A percentile compares a stretch with the other conserved stretches of the same genome.
Evolutionary conservation across 2,113 vertebrate genomes (phyloP).

Genomic region (Hippolais icterina): DNA sequence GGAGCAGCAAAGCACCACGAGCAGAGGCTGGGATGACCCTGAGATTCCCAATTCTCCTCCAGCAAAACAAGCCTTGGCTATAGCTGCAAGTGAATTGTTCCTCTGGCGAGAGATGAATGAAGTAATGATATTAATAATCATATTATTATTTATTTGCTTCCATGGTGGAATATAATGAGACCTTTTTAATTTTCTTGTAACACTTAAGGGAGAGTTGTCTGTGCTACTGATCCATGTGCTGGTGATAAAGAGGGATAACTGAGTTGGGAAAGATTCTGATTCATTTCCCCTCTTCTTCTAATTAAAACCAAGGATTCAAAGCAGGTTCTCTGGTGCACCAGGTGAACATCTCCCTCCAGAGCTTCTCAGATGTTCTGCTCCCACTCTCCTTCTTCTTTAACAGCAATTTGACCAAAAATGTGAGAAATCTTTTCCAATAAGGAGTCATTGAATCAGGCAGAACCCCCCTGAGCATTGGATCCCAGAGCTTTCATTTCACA

Average conservation of each 20-base stretch:
- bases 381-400: not conserved
- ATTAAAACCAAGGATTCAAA: not conserved
- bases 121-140: not conserved
- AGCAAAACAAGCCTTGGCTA: not conserved
- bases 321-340: not conserved
- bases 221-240: not conserved
- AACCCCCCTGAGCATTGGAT: accelerated
- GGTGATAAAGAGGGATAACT: not conserved
- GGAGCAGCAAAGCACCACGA: not conserved
- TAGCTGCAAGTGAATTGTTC: not conserved
- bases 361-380: not conserved
- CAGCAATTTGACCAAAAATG: not conserved
- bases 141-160: not conserved
- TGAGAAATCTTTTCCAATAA: not conserved
- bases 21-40: not conserved
- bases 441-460: not conserved
- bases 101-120: not conserved
- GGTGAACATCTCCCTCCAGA: not conserved
- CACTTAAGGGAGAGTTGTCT: not conserved
- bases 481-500: not conserved
- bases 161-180: not conserved
- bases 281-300: not conserved
- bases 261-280: not conserved
- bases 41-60: not conserved
- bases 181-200: not conserved